phyloP scores from a whole-genome alignment of 1,140 invertebrate genomes.

The Penaeus japonicus region DNA sequence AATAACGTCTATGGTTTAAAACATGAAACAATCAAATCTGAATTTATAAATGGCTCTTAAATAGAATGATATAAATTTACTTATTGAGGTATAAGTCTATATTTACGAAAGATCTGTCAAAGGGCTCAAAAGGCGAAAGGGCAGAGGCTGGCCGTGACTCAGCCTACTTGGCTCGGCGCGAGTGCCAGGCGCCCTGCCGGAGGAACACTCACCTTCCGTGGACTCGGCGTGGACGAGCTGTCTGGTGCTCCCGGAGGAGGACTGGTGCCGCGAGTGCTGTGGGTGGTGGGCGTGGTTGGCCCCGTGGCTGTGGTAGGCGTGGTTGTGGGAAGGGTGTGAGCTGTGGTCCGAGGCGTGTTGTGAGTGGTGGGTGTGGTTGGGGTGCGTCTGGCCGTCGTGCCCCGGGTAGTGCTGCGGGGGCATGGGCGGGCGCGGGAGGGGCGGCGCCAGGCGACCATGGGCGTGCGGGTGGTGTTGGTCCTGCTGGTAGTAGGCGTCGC shows the following conservation, averaged over 20 bases:
- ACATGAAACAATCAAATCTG: too few species aligned
- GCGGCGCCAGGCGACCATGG: not conserved
- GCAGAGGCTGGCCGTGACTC: too few species aligned
- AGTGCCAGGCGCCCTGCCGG: too few species aligned
- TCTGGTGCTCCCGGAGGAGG: not conserved
- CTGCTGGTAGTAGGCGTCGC: not conserved
- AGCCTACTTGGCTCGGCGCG: too few species aligned
- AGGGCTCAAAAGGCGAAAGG: too few species aligned
- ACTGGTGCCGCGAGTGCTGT: not conserved
- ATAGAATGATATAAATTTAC: too few species aligned
- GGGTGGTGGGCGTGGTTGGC: not conserved
- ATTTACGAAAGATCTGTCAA: too few species aligned
- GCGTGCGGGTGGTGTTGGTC: not conserved
- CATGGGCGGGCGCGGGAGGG: not conserved
- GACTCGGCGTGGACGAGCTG: not conserved
- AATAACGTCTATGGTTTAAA: too few species aligned
- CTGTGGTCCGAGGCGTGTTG: too few species aligned
- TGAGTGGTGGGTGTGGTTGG: not conserved
- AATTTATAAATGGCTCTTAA: too few species aligned
- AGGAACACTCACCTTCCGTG: not conserved
- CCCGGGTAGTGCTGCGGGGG: conserved; percentile 1
- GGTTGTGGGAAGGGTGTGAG: not conserved
- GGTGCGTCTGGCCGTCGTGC: not conserved
- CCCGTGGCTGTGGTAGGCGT: not conserved
- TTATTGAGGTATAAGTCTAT: too few species aligned